Percentiles rank a stretch among this genome's conserved stretches.
These are phyloP conservation scores for Panthera uncia DNA, from an alignment of 2,113 vertebrate genomes.

Conservation along the genomic window DNA sequence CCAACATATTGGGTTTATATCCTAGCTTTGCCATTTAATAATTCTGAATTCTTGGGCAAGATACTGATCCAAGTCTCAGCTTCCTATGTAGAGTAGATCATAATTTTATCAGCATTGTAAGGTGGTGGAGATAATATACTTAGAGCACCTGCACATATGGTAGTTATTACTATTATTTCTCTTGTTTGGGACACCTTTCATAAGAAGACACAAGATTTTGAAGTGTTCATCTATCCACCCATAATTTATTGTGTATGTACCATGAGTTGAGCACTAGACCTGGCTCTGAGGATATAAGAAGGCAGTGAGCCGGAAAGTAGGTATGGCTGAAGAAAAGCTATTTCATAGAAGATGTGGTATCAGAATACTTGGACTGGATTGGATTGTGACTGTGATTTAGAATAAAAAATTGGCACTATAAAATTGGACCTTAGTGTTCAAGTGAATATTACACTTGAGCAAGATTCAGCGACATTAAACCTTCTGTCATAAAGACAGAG, in stretches of 20 bases:
- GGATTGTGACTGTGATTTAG: constrained; percentile 74
- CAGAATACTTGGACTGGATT: constrained; percentile 60
- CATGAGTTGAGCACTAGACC: not conserved
- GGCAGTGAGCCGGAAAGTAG: constrained; percentile 54
- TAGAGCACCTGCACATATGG: not conserved
- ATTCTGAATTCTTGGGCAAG: not conserved
- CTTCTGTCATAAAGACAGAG: constrained; percentile 71
- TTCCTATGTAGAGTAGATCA: not conserved
- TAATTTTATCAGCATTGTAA: not conserved
- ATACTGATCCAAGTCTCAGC: not conserved
- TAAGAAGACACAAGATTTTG: constrained; percentile 23
- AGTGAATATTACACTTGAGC: constrained; percentile 75
- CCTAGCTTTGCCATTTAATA: not conserved
- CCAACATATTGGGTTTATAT: not conserved
- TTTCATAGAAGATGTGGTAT: constrained; percentile 67
- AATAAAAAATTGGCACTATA: constrained; percentile 74
- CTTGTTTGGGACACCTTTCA: constrained; percentile 47
- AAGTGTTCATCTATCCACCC: constrained; percentile 12
- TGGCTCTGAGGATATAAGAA: constrained; percentile 21
- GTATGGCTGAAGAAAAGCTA: constrained; percentile 50
- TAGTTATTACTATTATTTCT: not conserved
- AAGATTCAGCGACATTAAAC: constrained; percentile 72
- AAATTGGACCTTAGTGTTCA: constrained; percentile 71
- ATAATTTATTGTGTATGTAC: constrained; percentile 35
- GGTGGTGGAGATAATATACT: not conserved